Evolutionary conservation across 2,888 invertebrate genomes (phyloP), one percentile per base, ranked within the genome.

Genomic region (Chalcosyrphus nemorum): DNA sequence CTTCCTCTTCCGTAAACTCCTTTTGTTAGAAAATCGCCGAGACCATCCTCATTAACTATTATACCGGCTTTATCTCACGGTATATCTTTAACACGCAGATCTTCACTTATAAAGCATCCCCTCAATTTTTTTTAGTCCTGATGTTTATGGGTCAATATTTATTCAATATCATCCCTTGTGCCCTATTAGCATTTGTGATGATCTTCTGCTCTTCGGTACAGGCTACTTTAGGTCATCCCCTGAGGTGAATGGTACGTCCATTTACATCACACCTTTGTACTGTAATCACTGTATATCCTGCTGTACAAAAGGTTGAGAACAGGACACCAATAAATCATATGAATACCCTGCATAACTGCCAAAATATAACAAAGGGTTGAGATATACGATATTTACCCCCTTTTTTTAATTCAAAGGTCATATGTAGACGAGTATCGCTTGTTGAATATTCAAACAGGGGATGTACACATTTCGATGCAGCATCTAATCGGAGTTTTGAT

Each of bases 301-400:
- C n/a, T n/a, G 35, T 50, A 82, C 82, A 82, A 82, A 68, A 72
- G 82, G 78, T 78, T 72, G 78, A 78, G 72, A 82, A 82, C 82
- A 82, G 77, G 82, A 82, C 78, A 82, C 78, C 72, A 78, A 78
- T 82, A 82, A 82, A 82, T 82, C 82, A 82, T n/a, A n/a, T 11
- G 66, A 72, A 61, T 72, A 15, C 78, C 77, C 45, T 65, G 43
- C 19, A 13, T 59, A 59, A 50, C 77, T 68, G 80, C 43, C 66
- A 75, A 66, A 68, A 66, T 66, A 50, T 9, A 56, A 59, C 7
- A 35, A 50, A 66, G 81, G 76, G 70, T 76, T 71, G 56, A 56
- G 47, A n/a, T 35, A 11, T 4, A 13, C 21, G 38, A 11, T n/a
- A n/a, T n/a, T 9, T n/a, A 38, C 21, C 29, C 38, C 52, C 38